A percentile compares a stretch with the other conserved stretches of the same genome.
These are phyloP conservation scores for Calephelis perditalis DNA, from an alignment of 2,888 invertebrate species.

Conservation along the genomic window DNA sequence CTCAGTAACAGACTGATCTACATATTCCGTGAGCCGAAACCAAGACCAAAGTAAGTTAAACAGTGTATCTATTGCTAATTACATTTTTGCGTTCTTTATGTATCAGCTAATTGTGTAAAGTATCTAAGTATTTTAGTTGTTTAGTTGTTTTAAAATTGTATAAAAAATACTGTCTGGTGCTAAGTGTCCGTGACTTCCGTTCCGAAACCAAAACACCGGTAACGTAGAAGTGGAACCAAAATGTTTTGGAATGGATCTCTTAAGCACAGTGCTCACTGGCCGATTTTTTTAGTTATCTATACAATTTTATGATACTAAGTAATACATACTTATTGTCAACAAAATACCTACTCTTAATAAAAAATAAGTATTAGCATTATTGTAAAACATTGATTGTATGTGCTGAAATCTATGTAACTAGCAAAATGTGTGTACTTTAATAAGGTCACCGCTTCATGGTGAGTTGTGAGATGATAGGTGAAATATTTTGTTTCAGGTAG, in stretches of 20 bases:
- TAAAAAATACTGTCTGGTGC: neutral
- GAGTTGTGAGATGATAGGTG: neutral
- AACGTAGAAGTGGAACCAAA: conserved; percentile 2
- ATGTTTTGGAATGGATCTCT: neutral
- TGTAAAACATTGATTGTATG: no score
- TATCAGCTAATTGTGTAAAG: neutral
- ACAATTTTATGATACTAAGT: no score
- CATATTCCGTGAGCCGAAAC: conserved; percentile 1
- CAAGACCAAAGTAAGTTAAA: neutral
- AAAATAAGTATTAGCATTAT: no score
- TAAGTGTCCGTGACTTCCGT: neutral
- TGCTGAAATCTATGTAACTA: no score
- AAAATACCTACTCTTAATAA: no score
- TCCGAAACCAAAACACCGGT: conserved; percentile 1
- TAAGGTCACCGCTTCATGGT: no score
- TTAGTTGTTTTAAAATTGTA: neutral
- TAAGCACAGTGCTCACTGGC: neutral
- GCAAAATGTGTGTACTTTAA: no score
- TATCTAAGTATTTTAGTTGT: neutral
- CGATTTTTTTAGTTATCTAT: no score
- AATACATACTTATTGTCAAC: no score
- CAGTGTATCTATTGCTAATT: neutral
- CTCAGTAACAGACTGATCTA: conserved; percentile 4
- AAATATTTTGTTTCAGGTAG: neutral
- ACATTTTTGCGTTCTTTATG: conserved; percentile 1